Percentiles rank a stretch among this genome's conserved stretches.
Conservation (phyloP, 2,888 invertebrate species). For the Tanypteryx hageni region DNA sequence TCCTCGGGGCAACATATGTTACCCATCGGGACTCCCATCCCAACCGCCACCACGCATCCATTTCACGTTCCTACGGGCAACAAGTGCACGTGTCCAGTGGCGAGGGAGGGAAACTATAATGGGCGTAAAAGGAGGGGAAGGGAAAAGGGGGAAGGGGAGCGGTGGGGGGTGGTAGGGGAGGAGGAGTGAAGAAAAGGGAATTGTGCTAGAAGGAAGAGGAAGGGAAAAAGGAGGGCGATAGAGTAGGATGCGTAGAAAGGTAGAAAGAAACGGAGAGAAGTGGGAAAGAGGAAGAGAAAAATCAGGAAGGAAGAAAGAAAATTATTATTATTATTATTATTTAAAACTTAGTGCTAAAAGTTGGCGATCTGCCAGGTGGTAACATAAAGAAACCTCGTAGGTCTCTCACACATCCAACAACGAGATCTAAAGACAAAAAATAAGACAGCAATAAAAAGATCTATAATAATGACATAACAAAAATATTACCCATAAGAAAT, state of each 20-base stretch:
- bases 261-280: neutral
- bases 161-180: too few species aligned
- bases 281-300: neutral
- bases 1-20: constrained; percentile 53
- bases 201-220: neutral
- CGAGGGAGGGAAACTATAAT: constrained; percentile 32
- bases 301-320: too few species aligned
- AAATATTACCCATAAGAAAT: too few species aligned
- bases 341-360: too few species aligned
- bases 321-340: too few species aligned
- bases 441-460: too few species aligned
- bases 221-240: neutral
- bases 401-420: too few species aligned
- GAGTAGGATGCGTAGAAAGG: neutral
- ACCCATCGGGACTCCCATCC: constrained; percentile 5
- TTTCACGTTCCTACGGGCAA: constrained; percentile 50
- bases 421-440: too few species aligned
- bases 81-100: constrained; percentile 61
- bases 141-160: neutral
- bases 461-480: too few species aligned
- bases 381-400: too few species aligned
- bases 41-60: constrained; percentile 43
- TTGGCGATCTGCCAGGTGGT: too few species aligned
- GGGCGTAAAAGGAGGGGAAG: neutral
- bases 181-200: neutral